A percentile compares a stretch with the other conserved stretches of the same genome.
These are phyloP conservation scores for Desoria tigrina DNA, from an alignment of 2,888 invertebrate species.

Conservation along the genomic window DNA sequence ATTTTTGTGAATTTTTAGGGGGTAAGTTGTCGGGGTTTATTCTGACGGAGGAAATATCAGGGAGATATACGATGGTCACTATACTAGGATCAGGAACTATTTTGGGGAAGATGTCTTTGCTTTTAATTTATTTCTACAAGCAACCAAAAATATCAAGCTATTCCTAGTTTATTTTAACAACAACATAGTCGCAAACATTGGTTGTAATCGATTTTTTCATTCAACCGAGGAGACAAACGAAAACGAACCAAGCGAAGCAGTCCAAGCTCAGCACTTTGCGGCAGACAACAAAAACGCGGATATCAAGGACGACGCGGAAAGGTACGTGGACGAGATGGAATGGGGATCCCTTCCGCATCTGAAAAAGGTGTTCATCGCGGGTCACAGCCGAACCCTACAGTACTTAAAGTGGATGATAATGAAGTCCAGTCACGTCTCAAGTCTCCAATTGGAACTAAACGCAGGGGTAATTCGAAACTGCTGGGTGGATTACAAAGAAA, in stretches of 20 bases:
- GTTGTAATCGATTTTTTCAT: too few species aligned
- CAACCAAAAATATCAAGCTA: too few species aligned
- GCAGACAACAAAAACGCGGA: not conserved
- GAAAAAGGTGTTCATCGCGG: not conserved
- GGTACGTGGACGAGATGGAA: not conserved
- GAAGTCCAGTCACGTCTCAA: not conserved
- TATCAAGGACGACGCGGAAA: not conserved
- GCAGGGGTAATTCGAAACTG: constrained; percentile 6
- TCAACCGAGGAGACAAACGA: too few species aligned
- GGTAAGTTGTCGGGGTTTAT: too few species aligned
- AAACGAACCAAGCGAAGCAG: too few species aligned
- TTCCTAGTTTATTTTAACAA: too few species aligned
- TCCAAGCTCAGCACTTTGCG: not conserved
- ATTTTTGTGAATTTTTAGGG: not conserved
- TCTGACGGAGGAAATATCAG: too few species aligned
- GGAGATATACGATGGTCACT: too few species aligned
- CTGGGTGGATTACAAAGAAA: not conserved
- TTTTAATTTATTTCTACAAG: too few species aligned
- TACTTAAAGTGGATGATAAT: not conserved
- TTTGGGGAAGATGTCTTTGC: too few species aligned
- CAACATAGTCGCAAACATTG: too few species aligned
- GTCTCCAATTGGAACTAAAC: not conserved
- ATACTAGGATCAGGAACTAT: too few species aligned
- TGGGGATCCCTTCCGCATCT: not conserved
- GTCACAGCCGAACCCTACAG: not conserved